Evolutionary conservation across 2,888 invertebrate species (phyloP), one percentile per base, ranked within the genome.

Genomic region (Thymelicus sylvestris): DNA sequence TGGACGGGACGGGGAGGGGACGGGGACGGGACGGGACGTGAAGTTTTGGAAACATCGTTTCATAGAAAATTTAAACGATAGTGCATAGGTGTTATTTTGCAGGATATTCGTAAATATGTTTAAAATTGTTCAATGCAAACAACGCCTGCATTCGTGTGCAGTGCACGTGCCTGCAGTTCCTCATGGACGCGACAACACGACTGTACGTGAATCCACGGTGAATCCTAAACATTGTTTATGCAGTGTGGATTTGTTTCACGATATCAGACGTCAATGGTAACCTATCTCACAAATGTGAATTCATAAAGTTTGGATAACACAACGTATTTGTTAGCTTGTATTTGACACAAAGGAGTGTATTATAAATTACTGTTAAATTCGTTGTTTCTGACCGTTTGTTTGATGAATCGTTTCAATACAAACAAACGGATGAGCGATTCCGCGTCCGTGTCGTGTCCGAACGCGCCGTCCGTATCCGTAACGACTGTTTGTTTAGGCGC

Each of bases 401-500:
- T 39, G 39, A 39, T 7, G 39, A 60, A 38, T 39, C 8, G 41
- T 47, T 62, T 24, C 62, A 62, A 24, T 24, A 7, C 41, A 63
- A 63, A 63, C 38, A 63, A 13, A 63, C 15, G 13, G 57, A 24
- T 31, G 12, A 57, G 31, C 31, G 57, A 57, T 57, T 31, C 13
- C 12, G 31, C 31, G 57, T 24, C 50, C 19, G 50, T 19, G 57
- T 57, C 57, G 57, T 57, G 38, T 63, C 63, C 31, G 44, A 48
- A n/a, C 63, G 73, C 76, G 78, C 78, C 72, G 78, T 79, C 78
- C 77, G 79, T 79, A 81, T 90, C 79, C 79, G 81, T 90, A 91
- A 91, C 90, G 87, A 82, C 76, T 90, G 89, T 91, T 91, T 89
- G 87, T 85, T 89, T 91, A 92, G 91, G 90, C 88, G 74, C 12